phyloP scores from a whole-genome alignment of 2,888 invertebrate genomes.

The Automeris io region DNA sequence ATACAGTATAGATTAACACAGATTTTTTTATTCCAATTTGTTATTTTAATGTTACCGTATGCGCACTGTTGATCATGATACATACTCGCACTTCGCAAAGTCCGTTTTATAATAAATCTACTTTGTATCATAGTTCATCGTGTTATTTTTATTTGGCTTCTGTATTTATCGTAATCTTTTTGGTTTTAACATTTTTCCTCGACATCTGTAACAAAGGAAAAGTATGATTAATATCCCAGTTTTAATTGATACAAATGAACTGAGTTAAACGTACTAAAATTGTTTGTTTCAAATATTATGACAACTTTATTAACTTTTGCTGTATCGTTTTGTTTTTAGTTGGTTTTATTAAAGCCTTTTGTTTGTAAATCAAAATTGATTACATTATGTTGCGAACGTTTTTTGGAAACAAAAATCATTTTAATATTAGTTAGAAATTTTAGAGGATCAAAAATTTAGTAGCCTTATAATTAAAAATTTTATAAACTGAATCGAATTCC shows the following conservation, averaged over 20 bases:
- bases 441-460: no score
- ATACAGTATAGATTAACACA: slow-evolving; percentile 53
- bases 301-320: not conserved
- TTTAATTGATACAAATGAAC: slow-evolving; percentile 7
- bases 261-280: not conserved
- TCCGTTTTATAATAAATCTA: slow-evolving; percentile 42
- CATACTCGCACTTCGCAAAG: slow-evolving; percentile 48
- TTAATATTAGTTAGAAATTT: no score
- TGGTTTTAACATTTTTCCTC: slow-evolving; percentile 12
- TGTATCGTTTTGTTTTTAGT: not conserved
- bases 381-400: no score
- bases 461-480: no score
- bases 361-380: not conserved
- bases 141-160: slow-evolving; percentile 50
- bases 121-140: slow-evolving; percentile 61
- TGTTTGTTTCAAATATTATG: slow-evolving; percentile 1
- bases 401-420: no score
- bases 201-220: slow-evolving; percentile 58
- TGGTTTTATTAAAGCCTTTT: not conserved
- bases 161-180: slow-evolving; percentile 24
- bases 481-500: no score
- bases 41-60: slow-evolving; percentile 25
- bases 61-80: slow-evolving; percentile 33
- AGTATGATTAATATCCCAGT: slow-evolving; percentile 1
- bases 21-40: slow-evolving; percentile 26